A percentile compares a stretch with the other conserved stretches of the same genome.
These are phyloP conservation scores for Phaethornis superciliosus DNA, from an alignment of 2,113 vertebrate species.

Conservation along the genomic window DNA sequence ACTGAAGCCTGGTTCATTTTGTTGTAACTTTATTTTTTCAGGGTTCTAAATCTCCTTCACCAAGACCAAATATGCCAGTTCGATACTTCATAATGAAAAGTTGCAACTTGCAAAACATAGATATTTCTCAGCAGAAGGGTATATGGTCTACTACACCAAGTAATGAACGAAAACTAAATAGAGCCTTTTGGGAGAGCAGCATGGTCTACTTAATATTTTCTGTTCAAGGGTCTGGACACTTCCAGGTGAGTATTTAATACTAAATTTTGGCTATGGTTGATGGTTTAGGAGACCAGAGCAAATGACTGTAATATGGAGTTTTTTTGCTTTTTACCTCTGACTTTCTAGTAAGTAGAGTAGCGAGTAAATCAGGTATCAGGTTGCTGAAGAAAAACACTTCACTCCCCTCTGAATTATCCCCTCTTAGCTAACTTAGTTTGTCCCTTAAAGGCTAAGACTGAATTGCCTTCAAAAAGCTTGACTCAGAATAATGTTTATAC, in stretches of 20 bases:
- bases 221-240: constrained; percentile 91
- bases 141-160: constrained; percentile 90
- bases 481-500: background rate
- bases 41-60: constrained; percentile 75
- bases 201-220: constrained; percentile 91
- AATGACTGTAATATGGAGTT: background rate
- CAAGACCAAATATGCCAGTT: constrained; percentile 69
- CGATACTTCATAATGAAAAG: constrained; percentile 97
- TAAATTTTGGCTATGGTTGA: background rate
- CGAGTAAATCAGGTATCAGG: background rate
- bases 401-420: background rate
- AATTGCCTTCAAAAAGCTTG: background rate
- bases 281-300: background rate
- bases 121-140: constrained; percentile 89
- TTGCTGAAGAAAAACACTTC: background rate
- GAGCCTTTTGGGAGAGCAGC: constrained; percentile 83
- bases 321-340: background rate
- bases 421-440: background rate
- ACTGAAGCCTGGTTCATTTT: background rate
- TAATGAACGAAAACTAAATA: constrained; percentile 87
- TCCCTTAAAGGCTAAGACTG: background rate
- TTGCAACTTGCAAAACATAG: constrained; percentile 87
- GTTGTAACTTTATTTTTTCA: constrained; percentile 27
- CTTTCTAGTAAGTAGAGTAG: background rate
- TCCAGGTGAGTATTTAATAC: constrained; percentile 82